Conservation (phyloP, 2,113 vertebrate species). For the Heptranchias perlo region DNA sequence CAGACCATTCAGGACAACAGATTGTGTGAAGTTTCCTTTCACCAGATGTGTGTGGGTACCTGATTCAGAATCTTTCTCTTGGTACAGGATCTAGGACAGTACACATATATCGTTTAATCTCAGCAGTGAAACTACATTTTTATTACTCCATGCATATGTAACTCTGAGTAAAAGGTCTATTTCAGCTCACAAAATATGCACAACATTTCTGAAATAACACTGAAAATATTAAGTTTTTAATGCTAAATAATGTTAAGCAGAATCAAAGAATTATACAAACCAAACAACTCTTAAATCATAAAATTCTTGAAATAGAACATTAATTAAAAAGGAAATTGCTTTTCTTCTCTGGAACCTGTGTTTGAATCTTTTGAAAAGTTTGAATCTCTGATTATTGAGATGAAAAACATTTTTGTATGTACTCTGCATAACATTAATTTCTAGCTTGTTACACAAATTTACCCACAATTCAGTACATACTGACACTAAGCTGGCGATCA, state of each 20-base stretch:
- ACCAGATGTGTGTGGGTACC: constrained; percentile 63
- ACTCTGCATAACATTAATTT: background rate
- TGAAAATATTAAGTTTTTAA: background rate
- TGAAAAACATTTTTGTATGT: background rate
- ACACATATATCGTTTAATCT: background rate
- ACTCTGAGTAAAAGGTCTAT: background rate
- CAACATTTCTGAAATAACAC: background rate
- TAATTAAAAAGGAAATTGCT: background rate
- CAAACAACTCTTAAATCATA: background rate
- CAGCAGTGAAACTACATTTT: background rate
- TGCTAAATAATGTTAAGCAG: background rate
- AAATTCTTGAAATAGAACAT: background rate
- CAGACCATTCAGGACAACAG: constrained; percentile 65
- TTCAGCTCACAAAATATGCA: background rate
- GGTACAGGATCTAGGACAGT: constrained; percentile 68
- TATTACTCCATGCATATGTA: background rate
- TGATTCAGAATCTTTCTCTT: constrained; percentile 57
- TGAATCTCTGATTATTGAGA: background rate
- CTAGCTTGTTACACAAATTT: background rate
- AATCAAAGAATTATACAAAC: background rate
- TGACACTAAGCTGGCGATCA: background rate
- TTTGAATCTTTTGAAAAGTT: background rate
- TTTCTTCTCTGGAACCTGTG: background rate
- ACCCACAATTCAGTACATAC: background rate
- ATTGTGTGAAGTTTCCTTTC: constrained; percentile 69